These are phyloP conservation scores for Pseudomyrmex dendroicus DNA, from an alignment of 1,140 invertebrate genomes.

Conservation along the genomic window DNA sequence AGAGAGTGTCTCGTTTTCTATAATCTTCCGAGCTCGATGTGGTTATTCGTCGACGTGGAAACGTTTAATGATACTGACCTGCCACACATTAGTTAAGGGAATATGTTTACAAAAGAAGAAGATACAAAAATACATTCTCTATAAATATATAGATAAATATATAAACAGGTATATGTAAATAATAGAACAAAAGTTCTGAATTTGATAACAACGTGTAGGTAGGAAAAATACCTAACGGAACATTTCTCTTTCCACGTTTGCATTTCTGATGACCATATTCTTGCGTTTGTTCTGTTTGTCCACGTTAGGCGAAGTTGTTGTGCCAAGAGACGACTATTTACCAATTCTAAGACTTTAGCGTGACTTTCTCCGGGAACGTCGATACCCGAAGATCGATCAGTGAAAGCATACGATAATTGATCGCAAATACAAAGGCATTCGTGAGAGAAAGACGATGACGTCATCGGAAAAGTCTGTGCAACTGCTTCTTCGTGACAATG, in stretches of 20 bases:
- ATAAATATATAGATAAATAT: no score
- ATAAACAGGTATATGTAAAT: no score
- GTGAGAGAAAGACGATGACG: constrained; percentile 6
- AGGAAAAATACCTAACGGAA: no score
- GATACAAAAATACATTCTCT: no score
- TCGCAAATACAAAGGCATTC: constrained; percentile 45
- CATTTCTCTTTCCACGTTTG: background rate
- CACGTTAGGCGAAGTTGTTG: background rate
- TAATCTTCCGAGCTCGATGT: background rate
- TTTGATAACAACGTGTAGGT: no score
- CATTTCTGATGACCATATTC: background rate
- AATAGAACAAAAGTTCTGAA: no score
- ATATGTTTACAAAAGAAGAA: no score
- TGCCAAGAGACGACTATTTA: constrained; percentile 40
- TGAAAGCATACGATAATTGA: constrained; percentile 76
- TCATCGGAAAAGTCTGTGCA: constrained; percentile 10
- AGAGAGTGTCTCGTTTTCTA: background rate
- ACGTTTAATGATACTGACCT: no score
- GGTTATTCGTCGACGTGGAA: no score
- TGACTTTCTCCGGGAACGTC: constrained; percentile 69
- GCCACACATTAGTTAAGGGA: no score
- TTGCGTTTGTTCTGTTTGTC: background rate
- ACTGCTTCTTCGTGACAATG: background rate
- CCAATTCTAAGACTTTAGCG: constrained; percentile 47
- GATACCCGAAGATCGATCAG: constrained; percentile 70